Conservation (phyloP, 1,140 invertebrate species). For the Drosophila grimshawi region DNA sequence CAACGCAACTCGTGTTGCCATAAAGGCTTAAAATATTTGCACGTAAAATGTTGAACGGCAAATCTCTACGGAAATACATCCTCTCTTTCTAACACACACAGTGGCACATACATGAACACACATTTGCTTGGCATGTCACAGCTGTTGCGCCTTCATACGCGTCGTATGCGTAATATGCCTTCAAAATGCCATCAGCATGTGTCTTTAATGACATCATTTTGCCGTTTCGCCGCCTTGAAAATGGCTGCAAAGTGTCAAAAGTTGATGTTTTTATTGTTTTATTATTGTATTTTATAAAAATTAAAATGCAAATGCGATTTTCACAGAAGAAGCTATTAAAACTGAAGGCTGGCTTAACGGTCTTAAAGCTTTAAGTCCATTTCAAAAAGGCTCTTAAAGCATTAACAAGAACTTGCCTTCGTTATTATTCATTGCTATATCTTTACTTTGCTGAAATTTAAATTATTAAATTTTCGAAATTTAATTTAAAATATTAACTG, state of each 20-base stretch:
- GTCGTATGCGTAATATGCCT: conserved; percentile 76
- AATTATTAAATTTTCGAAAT: neutral
- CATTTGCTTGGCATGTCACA: conserved; percentile 56
- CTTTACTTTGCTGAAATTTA: neutral
- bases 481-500: too few relatives aligned
- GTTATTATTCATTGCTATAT: neutral
- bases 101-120: conserved; percentile 28
- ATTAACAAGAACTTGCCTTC: neutral
- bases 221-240: conserved; percentile 52
- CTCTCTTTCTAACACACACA: neutral
- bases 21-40: conserved; percentile 80
- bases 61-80: conserved; percentile 62
- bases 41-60: conserved; percentile 73
- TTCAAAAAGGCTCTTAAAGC: neutral
- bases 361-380: neutral
- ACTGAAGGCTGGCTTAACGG: neutral
- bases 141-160: conserved; percentile 71
- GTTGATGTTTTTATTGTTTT: conserved; percentile 78
- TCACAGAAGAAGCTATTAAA: neutral
- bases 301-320: conserved; percentile 65
- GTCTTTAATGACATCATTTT: conserved; percentile 81
- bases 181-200: conserved; percentile 79
- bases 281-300: conserved; percentile 71
- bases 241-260: conserved; percentile 75
- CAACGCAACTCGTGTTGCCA: conserved; percentile 17